These are phyloP conservation scores for Terebella lapidaria DNA, from an alignment of 2,888 invertebrate genomes.

Conservation along the genomic window DNA sequence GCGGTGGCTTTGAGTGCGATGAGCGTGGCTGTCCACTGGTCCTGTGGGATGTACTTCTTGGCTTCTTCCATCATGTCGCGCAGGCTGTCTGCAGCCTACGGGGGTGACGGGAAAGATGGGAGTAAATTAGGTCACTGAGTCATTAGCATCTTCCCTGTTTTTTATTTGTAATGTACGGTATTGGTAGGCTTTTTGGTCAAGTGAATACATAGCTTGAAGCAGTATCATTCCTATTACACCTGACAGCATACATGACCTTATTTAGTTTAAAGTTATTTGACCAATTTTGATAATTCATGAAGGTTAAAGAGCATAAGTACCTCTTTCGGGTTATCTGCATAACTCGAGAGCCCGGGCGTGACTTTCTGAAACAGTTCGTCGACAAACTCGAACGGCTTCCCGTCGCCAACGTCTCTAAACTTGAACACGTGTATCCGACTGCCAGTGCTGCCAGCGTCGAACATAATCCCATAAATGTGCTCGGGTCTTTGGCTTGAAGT, in stretches of 20 bases:
- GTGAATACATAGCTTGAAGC: no score
- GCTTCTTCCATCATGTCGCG: constrained; percentile 69
- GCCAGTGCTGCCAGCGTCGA: constrained; percentile 92
- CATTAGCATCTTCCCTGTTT: not conserved
- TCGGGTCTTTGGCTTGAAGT: not conserved
- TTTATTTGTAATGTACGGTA: not conserved
- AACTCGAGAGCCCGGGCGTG: constrained; percentile 88
- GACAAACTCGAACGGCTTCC: constrained; percentile 8
- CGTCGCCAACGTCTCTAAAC: constrained; percentile 27
- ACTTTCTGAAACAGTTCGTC: constrained; percentile 34
- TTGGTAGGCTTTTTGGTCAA: no score
- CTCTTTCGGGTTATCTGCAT: constrained; percentile 72
- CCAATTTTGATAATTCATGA: not conserved
- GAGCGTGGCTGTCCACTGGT: constrained; percentile 72
- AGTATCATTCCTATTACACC: not conserved
- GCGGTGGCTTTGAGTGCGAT: constrained; percentile 89
- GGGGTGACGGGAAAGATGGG: no score
- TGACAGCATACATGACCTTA: not conserved
- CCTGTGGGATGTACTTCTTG: constrained; percentile 70
- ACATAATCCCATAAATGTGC: constrained; percentile 72
- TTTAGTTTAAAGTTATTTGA: not conserved
- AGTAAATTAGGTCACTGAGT: not conserved
- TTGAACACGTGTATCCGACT: constrained; percentile 61
- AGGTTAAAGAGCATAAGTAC: constrained; percentile 44
- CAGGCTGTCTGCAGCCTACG: constrained; percentile 72